Conservation (phyloP, 2,797 vertebrate genomes). For the Hemitrygon akajei region DNA sequence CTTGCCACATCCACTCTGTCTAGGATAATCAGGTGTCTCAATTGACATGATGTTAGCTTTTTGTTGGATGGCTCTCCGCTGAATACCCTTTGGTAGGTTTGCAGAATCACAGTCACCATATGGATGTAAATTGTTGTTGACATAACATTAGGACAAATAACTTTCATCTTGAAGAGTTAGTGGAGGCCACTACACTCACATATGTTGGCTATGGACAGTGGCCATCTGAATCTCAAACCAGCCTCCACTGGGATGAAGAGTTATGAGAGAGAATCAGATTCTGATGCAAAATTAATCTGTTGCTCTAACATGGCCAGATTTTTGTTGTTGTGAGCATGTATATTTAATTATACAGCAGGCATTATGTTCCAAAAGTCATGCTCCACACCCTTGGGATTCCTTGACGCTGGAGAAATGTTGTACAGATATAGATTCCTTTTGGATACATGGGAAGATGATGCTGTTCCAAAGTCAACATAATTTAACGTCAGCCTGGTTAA, state of each 20-base stretch:
- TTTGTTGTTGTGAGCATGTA: slow-evolving; percentile 8
- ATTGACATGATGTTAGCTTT: too few relatives aligned
- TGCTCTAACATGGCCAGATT: not conserved
- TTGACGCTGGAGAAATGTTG: not conserved
- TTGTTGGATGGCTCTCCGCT: too few relatives aligned
- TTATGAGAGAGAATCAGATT: not conserved
- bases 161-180: not conserved
- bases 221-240: not conserved
- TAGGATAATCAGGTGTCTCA: too few relatives aligned
- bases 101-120: too few relatives aligned
- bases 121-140: not conserved
- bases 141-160: not conserved
- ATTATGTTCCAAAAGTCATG: not conserved
- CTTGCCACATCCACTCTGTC: too few relatives aligned
- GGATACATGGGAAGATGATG: not conserved
- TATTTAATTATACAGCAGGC: slow-evolving; percentile 17
- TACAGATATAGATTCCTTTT: not conserved
- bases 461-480: not conserved
- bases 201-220: not conserved
- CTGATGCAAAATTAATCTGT: slow-evolving; percentile 21
- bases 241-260: not conserved
- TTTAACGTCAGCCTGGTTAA: not conserved
- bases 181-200: not conserved
- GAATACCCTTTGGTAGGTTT: too few relatives aligned
- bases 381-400: not conserved